A percentile compares a stretch with the other conserved stretches of the same genome.
These are phyloP conservation scores for Coptotermes formosanus DNA, from an alignment of 1,140 invertebrate genomes.

Conservation along the genomic window DNA sequence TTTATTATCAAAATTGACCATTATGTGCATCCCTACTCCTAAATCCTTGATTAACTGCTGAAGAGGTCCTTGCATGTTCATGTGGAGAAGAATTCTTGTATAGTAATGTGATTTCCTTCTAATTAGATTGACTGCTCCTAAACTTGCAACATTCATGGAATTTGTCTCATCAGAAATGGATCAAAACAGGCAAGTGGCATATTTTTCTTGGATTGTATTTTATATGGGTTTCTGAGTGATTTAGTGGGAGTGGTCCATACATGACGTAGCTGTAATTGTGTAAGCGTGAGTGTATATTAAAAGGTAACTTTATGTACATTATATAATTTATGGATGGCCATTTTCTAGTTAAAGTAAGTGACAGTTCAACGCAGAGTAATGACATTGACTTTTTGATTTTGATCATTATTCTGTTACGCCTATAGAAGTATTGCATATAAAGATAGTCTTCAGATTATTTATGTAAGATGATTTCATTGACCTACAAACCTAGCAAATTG, in stretches of 20 bases:
- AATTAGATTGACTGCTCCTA: constrained; percentile 40
- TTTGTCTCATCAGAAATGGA: constrained; percentile 40
- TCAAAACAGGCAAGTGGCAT: constrained; percentile 39
- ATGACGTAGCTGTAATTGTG: not conserved
- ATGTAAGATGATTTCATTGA: not conserved
- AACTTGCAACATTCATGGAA: constrained; percentile 41
- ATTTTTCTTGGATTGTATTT: constrained; percentile 24
- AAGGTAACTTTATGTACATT: not conserved
- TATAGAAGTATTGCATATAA: not conserved
- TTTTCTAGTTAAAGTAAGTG: not conserved
- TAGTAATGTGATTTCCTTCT: constrained; percentile 34
- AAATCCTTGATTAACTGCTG: not conserved
- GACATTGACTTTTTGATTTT: not conserved
- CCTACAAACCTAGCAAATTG: not conserved
- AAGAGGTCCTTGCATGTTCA: not conserved
- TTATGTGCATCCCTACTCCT: not conserved
- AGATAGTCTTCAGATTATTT: not conserved
- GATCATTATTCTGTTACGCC: not conserved
- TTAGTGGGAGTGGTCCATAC: constrained; percentile 24
- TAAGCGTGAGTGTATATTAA: not conserved
- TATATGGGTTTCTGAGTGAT: not conserved
- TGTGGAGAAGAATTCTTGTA: constrained; percentile 15
- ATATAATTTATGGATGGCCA: constrained; percentile 27
- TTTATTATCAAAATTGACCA: not conserved
- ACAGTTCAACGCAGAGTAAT: not conserved